Evolutionary conservation across 2,797 vertebrate genomes (phyloP), one percentile per base, ranked within the genome.

Genomic region (Telmatherina bonti): DNA sequence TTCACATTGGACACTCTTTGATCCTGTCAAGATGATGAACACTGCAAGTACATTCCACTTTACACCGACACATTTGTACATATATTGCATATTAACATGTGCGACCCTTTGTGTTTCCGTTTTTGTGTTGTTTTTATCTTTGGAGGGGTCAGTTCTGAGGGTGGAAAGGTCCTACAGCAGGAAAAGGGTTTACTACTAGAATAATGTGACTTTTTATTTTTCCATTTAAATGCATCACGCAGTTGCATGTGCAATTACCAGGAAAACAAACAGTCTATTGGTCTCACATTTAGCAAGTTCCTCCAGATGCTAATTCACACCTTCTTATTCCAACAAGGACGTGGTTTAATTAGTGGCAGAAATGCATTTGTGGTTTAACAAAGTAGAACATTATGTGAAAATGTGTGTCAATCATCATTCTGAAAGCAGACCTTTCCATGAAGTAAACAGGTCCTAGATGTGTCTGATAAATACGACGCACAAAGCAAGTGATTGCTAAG

Each of bases 21-120:
- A 81, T 76, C 65, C 82, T 85, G 83, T 88, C 87, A 85, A 60
- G 30, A 81, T 81, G 85, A 92, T 84, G 87, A 88, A 87, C 86
- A 88, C 81, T 76, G 68, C 58, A 71, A 80, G 66, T 56, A 60
- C 74, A 63, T 72, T 43, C 43, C 67, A 24, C 65, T 43, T 53
- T n/a, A 70, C 62, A 61, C 63, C 41, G 43, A 65, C 61, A 72
- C 70, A 59, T 61, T 65, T 84, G 69, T 62, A 66, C 58, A 81
- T 56, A 45, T 18, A 70, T 56, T 62, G 20, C 61, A 64, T 62
- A 81, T 74, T 49, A 78, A 70, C 67, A 76, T 26, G 67, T 30
- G 49, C 56, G 29, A 54, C 70, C 63, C 62, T 80, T 60, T 81
- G 29, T 65, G 55, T 74, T 76, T 49, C 15, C 41, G 51, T 38